phyloP scores from a whole-genome alignment of 2,888 invertebrate genomes.

The Callimorpha dominula region DNA sequence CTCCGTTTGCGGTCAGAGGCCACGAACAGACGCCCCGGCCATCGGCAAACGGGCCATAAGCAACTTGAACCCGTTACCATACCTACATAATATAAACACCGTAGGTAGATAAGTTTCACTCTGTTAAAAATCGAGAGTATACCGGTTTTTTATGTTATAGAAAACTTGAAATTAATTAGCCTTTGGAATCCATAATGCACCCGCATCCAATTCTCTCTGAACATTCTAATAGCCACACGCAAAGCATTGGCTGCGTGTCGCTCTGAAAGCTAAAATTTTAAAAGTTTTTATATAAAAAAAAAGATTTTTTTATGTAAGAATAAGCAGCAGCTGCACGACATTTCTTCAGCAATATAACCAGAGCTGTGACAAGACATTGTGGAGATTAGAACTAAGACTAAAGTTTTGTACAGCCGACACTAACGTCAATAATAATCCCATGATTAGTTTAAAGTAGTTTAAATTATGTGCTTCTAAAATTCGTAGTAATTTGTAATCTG shows the following conservation, averaged over 20 bases:
- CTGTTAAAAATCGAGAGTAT: conserved; percentile 38
- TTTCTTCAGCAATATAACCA: too few species aligned
- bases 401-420: background rate
- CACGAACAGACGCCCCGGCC: conserved; percentile 18
- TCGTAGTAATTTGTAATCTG: too few species aligned
- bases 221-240: conserved; percentile 22
- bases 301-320: too few species aligned
- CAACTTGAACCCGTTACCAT: conserved; percentile 34
- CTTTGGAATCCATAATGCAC: conserved; percentile 43
- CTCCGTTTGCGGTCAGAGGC: conserved; percentile 39
- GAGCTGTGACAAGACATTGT: background rate
- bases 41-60: conserved; percentile 41
- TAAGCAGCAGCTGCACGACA: too few species aligned
- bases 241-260: conserved; percentile 8
- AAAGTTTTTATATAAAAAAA: background rate
- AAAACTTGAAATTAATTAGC: conserved; percentile 43
- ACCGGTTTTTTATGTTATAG: conserved; percentile 43
- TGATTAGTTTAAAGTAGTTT: background rate
- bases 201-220: conserved; percentile 8
- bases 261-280: background rate
- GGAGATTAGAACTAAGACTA: background rate
- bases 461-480: too few species aligned
- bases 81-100: conserved; percentile 25
- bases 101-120: conserved; percentile 24
- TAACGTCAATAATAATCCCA: background rate